Evolutionary conservation across 2,888 invertebrate species (phyloP), one percentile per base, ranked within the genome.

Genomic region (Morinoia aosen): DNA sequence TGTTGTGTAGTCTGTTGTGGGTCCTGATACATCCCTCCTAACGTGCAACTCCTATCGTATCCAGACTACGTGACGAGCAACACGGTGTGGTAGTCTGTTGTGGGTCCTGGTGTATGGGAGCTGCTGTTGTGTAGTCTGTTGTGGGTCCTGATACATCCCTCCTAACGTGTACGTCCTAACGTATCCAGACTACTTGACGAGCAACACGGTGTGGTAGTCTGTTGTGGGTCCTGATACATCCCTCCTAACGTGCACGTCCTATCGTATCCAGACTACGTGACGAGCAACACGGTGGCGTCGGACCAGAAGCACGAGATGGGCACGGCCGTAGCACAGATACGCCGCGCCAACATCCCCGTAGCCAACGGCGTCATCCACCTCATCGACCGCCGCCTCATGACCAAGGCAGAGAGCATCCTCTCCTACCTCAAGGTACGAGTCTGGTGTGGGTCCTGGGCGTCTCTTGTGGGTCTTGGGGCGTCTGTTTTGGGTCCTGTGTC

Each of bases 291-390:
- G 10, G 96, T 97, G 39, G 96, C 96, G 40, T 96, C 96, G 57
- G 97, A 97, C 96, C 95, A 96, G n/a, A 95, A 96, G 10, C 98
- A 99, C 97, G 98, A 98, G 33, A 98, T 98, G 95, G 99, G 99
- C 19, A 98, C 98, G 7, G 99, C 99, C 0, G 97, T 99, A 96
- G 98, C 99, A 0, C 98, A 99, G 97, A 98, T 99, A 96, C 98
- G 99, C 16, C 98, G 98, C 97, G 98, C 98, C 64, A 99, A 99
- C 97, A 99, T 99, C 97, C 99, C 99, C 0, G 98, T 99, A 58
- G 98, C 98, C 97, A 99, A 99, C 97, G 99, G 99, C 64, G 99
- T 99, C 0, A 98, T 99, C 10, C 99, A 99, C 97, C 98, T 99
- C 96, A 99, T 99, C 97, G 98, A 99, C 97, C 98, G 98, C 96